A percentile compares a stretch with the other conserved stretches of the same genome.
phyloP scores from a whole-genome alignment of 2,113 vertebrate species.

The Rhynchomys soricoides region DNA sequence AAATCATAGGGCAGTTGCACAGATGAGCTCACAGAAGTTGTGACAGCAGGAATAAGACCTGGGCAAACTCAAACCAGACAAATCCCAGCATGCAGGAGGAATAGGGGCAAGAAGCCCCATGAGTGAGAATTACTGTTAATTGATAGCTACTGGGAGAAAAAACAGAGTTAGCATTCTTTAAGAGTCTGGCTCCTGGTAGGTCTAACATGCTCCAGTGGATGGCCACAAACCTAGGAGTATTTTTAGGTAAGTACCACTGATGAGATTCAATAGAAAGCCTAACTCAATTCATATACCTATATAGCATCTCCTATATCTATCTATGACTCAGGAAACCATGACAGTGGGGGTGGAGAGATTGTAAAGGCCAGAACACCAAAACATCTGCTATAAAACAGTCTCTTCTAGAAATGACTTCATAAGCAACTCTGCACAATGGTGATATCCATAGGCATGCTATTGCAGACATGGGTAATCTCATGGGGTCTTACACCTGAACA shows the following conservation, averaged over 20 bases:
- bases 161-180: not conserved
- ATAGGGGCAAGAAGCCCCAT: not conserved
- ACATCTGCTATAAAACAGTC: not conserved
- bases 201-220: not conserved
- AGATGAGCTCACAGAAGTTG: not conserved
- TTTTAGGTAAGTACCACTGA: not conserved
- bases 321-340: not conserved
- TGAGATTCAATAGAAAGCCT: not conserved
- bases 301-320: not conserved
- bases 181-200: not conserved
- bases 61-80: not conserved
- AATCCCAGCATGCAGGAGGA: no score
- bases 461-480: not conserved
- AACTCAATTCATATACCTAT: not conserved
- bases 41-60: not conserved
- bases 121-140: not conserved
- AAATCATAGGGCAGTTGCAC: not conserved
- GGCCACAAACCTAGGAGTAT: not conserved
- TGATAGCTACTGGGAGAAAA: not conserved
- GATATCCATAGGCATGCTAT: no score
- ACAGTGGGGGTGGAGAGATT: not conserved
- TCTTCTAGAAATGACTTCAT: not conserved
- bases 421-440: not conserved
- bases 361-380: not conserved
- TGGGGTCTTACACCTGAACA: not conserved